phyloP scores from a whole-genome alignment of 2,797 vertebrate genomes.

The Hylomyscus alleni region DNA sequence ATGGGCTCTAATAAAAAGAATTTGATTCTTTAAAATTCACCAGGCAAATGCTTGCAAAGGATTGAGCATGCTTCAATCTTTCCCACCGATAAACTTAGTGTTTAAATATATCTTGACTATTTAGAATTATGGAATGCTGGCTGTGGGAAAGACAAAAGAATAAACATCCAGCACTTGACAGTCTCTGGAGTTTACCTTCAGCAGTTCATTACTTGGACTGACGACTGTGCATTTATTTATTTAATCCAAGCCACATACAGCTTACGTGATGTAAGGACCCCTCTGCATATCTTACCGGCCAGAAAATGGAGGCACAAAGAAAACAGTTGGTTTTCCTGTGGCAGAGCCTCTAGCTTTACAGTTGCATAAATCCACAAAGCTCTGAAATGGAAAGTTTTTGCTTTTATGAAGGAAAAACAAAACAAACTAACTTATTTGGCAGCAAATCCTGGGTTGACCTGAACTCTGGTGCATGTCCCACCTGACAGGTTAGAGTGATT shows the following conservation, averaged over 20 bases:
- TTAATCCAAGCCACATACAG: neutral
- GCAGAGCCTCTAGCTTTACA: neutral
- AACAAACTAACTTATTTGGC: constrained; percentile 24
- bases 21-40: constrained; percentile 37
- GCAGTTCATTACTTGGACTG: neutral
- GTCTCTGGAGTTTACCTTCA: neutral
- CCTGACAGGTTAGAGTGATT: neutral
- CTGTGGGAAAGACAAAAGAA: neutral
- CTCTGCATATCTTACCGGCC: constrained; percentile 17
- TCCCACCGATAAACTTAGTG: neutral
- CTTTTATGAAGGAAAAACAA: neutral
- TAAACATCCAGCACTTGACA: neutral
- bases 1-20: neutral
- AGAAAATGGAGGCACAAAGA: constrained; percentile 39
- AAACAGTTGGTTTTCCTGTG: constrained; percentile 12
- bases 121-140: neutral
- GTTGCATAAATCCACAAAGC: constrained; percentile 33
- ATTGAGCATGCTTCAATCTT: neutral
- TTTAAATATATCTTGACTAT: constrained; percentile 41
- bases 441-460: constrained; percentile 43
- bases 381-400: constrained; percentile 59
- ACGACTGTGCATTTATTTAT: neutral
- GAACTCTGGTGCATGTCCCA: neutral
- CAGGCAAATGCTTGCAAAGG: neutral
- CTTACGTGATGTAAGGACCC: neutral